A percentile compares a stretch with the other conserved stretches of the same genome.
Evolutionary conservation across 1,140 invertebrate species (phyloP).

Genomic region (Halyomorpha halys): DNA sequence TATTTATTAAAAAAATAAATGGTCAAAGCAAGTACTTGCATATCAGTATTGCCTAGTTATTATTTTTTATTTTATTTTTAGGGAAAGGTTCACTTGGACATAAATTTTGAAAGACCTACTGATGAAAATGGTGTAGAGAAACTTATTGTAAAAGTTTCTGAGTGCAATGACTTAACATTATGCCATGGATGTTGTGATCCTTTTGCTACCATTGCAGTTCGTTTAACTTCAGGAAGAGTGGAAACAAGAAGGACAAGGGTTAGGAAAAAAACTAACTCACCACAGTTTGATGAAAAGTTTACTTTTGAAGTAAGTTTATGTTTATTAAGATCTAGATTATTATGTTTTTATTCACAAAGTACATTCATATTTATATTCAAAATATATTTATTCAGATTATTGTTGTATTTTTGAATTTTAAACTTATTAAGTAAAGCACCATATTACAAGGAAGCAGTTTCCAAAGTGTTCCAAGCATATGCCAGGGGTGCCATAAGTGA

Average conservation of each 20-base stretch:
- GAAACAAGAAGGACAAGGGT: constrained; percentile 75
- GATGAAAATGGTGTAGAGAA: constrained; percentile 24
- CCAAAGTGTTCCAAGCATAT: no score
- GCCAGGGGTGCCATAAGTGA: no score
- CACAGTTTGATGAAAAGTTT: constrained; percentile 80
- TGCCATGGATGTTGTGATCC: constrained; percentile 86
- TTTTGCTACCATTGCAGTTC: constrained; percentile 67
- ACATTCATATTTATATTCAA: no score
- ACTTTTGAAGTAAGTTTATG: constrained; percentile 60
- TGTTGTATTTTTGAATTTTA: no score
- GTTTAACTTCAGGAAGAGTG: constrained; percentile 67
- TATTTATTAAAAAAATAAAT: no score
- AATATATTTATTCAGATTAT: no score
- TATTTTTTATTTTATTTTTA: constrained; percentile 27
- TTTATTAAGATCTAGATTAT: no score
- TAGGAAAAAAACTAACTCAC: constrained; percentile 78
- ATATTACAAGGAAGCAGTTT: no score
- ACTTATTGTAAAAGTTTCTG: constrained; percentile 49
- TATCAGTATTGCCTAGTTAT: no score
- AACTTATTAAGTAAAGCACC: no score
- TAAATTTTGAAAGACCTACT: constrained; percentile 42
- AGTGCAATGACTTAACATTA: constrained; percentile 77
- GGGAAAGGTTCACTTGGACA: constrained; percentile 57
- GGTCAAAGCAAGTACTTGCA: no score
- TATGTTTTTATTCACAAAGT: no score